Evolutionary conservation across 30 jellyfish, hydroid and myxozoan species (phyloP).

Genomic region (Aurelia aurita): DNA sequence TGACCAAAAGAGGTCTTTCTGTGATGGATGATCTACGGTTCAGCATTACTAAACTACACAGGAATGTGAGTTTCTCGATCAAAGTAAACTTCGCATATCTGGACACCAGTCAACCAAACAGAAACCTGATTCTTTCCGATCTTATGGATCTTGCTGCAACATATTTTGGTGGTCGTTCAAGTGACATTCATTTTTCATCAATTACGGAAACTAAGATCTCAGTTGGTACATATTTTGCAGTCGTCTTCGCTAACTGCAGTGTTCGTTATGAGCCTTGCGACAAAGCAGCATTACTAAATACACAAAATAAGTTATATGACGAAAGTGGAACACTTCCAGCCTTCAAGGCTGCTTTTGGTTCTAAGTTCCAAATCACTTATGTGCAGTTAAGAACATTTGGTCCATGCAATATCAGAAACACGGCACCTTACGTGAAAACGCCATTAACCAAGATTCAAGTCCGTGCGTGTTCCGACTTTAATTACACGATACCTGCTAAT

Average conservation of each 20-base stretch:
- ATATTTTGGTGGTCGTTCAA: constrained; percentile 21
- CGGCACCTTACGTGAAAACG: constrained; percentile 30
- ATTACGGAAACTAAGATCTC: background rate
- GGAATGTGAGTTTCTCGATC: constrained; percentile 58
- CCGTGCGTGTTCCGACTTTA: constrained; percentile 38
- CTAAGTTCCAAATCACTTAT: background rate
- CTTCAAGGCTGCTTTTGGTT: constrained; percentile 44
- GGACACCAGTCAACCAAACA: constrained; percentile 21
- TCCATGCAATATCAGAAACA: constrained; percentile 21
- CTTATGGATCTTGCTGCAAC: constrained; percentile 27
- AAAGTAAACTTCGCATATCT: constrained; percentile 28
- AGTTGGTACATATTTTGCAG: constrained; percentile 8
- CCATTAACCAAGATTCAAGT: constrained; percentile 14
- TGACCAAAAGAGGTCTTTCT: constrained; percentile 83
- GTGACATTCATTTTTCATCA: constrained; percentile 2
- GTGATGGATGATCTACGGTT: constrained; percentile 48
- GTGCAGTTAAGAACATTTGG: constrained; percentile 15
- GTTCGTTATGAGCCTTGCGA: constrained; percentile 28
- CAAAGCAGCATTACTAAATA: background rate
- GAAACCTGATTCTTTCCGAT: background rate
- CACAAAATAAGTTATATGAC: background rate
- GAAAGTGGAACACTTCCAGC: constrained; percentile 1
- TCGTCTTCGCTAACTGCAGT: constrained; percentile 37
- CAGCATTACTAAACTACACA: constrained; percentile 33
- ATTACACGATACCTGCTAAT: constrained; percentile 19